Evolutionary conservation across 2,888 invertebrate genomes (phyloP).

Genomic region (Conomelus anceps): DNA sequence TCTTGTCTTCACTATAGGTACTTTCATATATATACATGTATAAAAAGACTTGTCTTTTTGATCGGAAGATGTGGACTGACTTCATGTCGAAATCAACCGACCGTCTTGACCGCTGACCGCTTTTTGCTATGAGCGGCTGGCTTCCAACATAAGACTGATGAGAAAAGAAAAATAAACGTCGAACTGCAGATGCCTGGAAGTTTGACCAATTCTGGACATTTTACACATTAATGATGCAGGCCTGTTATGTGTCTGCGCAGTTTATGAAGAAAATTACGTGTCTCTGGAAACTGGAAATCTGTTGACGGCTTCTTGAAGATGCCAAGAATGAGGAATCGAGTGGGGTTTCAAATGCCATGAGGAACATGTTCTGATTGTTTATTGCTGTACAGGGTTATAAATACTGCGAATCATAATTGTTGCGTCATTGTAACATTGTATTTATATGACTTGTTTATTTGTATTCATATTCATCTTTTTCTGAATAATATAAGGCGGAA

Average conservation of each 20-base stretch:
- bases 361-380: not conserved
- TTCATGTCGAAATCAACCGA: not conserved
- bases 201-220: not conserved
- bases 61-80: slow-evolving; percentile 8
- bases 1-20: not conserved
- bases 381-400: not conserved
- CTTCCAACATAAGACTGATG: too few relatives aligned
- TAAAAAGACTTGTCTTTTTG: slow-evolving; percentile 1
- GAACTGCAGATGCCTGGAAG: too few relatives aligned
- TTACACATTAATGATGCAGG: not conserved
- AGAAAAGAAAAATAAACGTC: too few relatives aligned
- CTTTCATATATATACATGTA: not conserved
- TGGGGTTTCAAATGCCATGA: not conserved
- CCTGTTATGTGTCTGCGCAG: not conserved
- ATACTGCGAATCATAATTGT: too few relatives aligned
- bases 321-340: not conserved
- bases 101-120: not conserved
- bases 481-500: too few relatives aligned
- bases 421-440: too few relatives aligned
- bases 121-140: not conserved
- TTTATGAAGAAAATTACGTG: not conserved
- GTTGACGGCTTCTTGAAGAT: not conserved
- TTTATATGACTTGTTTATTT: too few relatives aligned
- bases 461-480: too few relatives aligned
- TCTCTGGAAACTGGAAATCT: not conserved